phyloP scores from a whole-genome alignment of 2,888 invertebrate species.

The Rhopalosiphum nymphaeae region DNA sequence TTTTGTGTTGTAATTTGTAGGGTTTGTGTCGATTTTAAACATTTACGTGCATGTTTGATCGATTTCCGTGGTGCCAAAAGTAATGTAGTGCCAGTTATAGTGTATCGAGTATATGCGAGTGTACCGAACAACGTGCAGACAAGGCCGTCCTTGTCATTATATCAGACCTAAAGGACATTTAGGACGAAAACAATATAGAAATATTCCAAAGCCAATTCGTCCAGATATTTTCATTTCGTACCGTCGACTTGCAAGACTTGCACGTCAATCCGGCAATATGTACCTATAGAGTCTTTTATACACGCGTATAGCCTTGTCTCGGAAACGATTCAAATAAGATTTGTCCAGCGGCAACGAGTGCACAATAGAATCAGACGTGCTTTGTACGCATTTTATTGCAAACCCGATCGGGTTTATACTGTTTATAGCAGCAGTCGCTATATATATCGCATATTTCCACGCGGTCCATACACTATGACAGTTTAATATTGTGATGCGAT shows the following conservation, averaged over 20 bases:
- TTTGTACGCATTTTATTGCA: background rate
- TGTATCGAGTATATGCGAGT: background rate
- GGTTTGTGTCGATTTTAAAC: background rate
- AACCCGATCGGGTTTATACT: background rate
- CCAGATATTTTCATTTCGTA: slow-evolving; percentile 46
- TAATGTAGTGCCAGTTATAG: background rate
- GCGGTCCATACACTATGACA: background rate
- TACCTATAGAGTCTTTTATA: background rate
- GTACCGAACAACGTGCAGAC: slow-evolving; percentile 10
- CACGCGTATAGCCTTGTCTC: slow-evolving; percentile 24
- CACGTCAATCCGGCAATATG: background rate
- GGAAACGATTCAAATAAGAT: slow-evolving; percentile 25
- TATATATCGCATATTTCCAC: background rate
- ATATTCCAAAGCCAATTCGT: slow-evolving; percentile 13
- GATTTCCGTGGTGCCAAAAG: slow-evolving; percentile 36
- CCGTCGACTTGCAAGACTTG: slow-evolving; percentile 33
- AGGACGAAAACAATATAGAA: slow-evolving; percentile 21
- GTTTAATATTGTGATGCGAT: background rate
- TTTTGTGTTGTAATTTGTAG: background rate
- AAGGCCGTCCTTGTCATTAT: slow-evolving; percentile 52
- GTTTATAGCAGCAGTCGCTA: background rate
- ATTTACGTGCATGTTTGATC: slow-evolving; percentile 18
- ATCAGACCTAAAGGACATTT: slow-evolving; percentile 28
- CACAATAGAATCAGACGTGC: slow-evolving; percentile 28
- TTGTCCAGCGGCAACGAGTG: slow-evolving; percentile 9